Evolutionary conservation across 2,113 vertebrate genomes (phyloP).

Genomic region (Nematolebias whitei): DNA sequence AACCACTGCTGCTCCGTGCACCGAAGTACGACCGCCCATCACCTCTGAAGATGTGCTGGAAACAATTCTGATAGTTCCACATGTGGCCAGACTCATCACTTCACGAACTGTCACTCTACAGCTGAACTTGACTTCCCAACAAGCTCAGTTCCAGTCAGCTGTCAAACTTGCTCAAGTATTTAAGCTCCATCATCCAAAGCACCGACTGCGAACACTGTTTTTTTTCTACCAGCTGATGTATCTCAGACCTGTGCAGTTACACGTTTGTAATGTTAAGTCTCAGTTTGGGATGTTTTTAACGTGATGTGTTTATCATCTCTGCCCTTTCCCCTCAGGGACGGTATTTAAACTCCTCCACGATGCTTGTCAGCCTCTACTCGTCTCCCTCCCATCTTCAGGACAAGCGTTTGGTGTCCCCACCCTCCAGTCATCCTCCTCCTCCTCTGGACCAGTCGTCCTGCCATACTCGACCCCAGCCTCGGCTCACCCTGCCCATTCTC

Average conservation of each 20-base stretch:
- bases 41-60: neutral
- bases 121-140: neutral
- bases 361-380: constrained; percentile 82
- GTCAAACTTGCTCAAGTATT: neutral
- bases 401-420: constrained; percentile 57
- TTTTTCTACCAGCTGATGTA: neutral
- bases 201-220: neutral
- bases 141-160: neutral
- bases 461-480: constrained; percentile 36
- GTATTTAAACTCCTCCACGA: constrained; percentile 80
- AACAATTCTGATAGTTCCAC: neutral
- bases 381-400: constrained; percentile 76
- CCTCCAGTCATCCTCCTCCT: constrained; percentile 17
- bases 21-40: neutral
- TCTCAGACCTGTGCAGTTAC: neutral
- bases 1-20: too few relatives aligned
- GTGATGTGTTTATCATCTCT: constrained; percentile 35
- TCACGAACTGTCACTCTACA: neutral
- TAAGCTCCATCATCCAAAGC: neutral
- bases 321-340: constrained; percentile 69
- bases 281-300: too few relatives aligned
- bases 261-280: neutral
- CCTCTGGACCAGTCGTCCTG: constrained; percentile 27
- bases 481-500: constrained; percentile 45
- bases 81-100: too few relatives aligned